Evolutionary conservation across 1,140 invertebrate species (phyloP).

Genomic region (Dinoponera quadriceps): DNA sequence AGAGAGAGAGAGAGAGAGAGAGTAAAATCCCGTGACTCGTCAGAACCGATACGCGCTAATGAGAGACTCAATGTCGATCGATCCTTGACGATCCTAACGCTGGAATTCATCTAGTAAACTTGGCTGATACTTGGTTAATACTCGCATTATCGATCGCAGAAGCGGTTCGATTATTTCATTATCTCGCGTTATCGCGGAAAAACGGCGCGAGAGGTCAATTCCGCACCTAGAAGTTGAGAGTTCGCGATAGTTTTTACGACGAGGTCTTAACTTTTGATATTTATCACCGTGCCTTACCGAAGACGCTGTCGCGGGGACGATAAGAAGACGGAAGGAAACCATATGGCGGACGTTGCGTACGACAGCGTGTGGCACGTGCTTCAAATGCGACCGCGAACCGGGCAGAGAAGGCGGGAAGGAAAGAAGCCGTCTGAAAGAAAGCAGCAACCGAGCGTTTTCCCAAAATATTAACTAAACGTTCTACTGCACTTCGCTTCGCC

Average conservation of each 20-base stretch:
- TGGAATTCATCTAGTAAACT: not conserved
- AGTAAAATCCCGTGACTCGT: slow-evolving; percentile 40
- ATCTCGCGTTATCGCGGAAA: not conserved
- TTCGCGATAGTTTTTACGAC: slow-evolving; percentile 61
- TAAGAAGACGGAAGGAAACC: slow-evolving; percentile 69
- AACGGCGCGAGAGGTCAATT: slow-evolving; percentile 7
- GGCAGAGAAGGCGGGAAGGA: slow-evolving; percentile 47
- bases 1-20: too few species aligned
- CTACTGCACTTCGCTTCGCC: too few species aligned
- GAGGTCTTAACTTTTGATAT: slow-evolving; percentile 71
- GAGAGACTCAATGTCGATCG: slow-evolving; percentile 6
- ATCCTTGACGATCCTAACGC: not conserved
- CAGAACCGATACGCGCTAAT: slow-evolving; percentile 23
- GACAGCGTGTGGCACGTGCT: slow-evolving; percentile 67
- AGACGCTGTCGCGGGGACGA: slow-evolving; percentile 49
- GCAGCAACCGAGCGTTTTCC: not conserved
- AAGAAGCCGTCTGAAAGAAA: slow-evolving; percentile 4
- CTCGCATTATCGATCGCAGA: not conserved
- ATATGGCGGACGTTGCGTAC: slow-evolving; percentile 74
- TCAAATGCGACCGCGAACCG: slow-evolving; percentile 56
- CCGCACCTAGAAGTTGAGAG: slow-evolving; percentile 56
- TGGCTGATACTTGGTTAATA: not conserved
- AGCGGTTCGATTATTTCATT: not conserved
- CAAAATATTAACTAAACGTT: too few species aligned
- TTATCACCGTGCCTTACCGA: slow-evolving; percentile 67